Conservation (phyloP, 2,888 invertebrate genomes). For the Cepaea hortensis region DNA sequence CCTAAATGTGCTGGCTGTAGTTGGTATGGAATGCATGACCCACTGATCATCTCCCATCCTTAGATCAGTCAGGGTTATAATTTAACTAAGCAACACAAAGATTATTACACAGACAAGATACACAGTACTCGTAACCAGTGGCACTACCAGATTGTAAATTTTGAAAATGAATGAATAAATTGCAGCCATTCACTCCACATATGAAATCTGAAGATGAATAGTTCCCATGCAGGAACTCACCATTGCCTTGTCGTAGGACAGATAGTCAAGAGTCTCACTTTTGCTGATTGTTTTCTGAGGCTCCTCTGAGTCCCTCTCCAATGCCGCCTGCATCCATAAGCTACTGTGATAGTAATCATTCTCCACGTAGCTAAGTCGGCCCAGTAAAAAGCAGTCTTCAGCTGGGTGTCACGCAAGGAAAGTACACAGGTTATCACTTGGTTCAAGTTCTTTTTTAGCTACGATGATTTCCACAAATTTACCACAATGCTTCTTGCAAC, state of each 20-base stretch:
- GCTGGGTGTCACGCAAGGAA: conserved; percentile 78
- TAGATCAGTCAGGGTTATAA: too few relatives aligned
- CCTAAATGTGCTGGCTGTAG: too few relatives aligned
- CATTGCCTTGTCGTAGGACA: conserved; percentile 58
- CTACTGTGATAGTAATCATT: conserved; percentile 93
- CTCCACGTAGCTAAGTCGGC: conserved; percentile 92
- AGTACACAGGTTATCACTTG: not conserved
- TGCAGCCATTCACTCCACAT: too few relatives aligned
- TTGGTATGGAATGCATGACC: too few relatives aligned
- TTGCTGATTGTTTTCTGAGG: conserved; percentile 59
- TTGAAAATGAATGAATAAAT: not conserved
- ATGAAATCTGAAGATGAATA: not conserved
- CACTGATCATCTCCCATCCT: too few relatives aligned
- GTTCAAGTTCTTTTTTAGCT: not conserved
- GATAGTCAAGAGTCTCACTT: conserved; percentile 67
- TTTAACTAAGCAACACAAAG: too few relatives aligned
- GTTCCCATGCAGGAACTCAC: conserved; percentile 47
- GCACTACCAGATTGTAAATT: not conserved
- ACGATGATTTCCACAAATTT: not conserved
- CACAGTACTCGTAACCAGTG: too few relatives aligned
- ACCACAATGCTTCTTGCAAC: not conserved
- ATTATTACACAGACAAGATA: too few relatives aligned
- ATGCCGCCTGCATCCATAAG: conserved; percentile 94
- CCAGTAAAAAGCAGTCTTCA: conserved; percentile 95
- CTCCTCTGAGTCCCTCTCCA: conserved; percentile 78